Evolutionary conservation across 2,113 vertebrate species (phyloP), one percentile per base, ranked within the genome.

Genomic region (Burhinus bistriatus): DNA sequence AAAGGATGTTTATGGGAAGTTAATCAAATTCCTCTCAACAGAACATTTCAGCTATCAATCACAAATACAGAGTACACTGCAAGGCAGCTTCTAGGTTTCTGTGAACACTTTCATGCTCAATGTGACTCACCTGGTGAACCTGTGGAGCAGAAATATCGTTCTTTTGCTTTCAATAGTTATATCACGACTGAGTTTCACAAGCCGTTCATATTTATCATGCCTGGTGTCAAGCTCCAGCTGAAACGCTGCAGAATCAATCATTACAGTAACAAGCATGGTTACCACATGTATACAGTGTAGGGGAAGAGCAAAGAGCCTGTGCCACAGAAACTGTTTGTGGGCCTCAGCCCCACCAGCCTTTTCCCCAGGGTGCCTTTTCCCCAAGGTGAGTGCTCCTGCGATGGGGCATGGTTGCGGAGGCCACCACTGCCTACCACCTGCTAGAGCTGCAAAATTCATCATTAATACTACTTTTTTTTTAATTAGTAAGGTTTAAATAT

Each of bases 81-180:
- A 62, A 55, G 44, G 78, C 66, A 93, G 87, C 17, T 8, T 85
- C 40, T 15, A 76, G 15, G 51, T 62, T 83, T 86, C 72, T 32
- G 0, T 7, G 15, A 78, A 68, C 34, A 27, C 20, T 70, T 83
- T 22, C n/a, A 42, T 0, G 1, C 40, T 66, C 13, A 23, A 0
- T 1, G 1, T 49, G 47, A 97, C 98, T 95, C 91, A 99, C 99
- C 99, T 99, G 84, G 98, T 99, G 81, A 99, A 99, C 97, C 99
- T 98, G 86, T 99, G 99, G 55, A 99, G 98, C 77, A 99, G 98
- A 93, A 99, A 99, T 95, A 99, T 99, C 0, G 98, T 99, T 95
- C 99, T 98, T 97, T 99, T 99, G 98, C 99, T 99, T 96, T 99
- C 99, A 1, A 99, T 99, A 26, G 99, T 99, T 96, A 99, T 97